Evolutionary conservation across 2,113 vertebrate species (phyloP), one percentile per base, ranked within the genome.

Genomic region (Tor tambroides): DNA sequence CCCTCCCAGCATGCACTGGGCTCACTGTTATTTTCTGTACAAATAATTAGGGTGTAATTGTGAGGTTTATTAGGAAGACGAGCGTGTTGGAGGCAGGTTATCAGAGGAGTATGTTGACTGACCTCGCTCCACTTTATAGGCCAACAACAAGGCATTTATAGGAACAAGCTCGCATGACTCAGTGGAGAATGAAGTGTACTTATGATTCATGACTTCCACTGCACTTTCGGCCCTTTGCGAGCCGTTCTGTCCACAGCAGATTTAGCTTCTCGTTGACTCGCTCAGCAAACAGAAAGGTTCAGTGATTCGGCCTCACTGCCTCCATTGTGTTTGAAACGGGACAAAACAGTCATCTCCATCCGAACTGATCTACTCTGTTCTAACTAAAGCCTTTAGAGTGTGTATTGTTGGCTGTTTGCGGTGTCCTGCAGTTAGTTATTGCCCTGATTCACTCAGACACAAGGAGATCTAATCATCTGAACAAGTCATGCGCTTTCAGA

Each of bases 41-140:
- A 90, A 91, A 87, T 81, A 83, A 90, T 90, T 87, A 87, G 80
- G 61, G 46, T 83, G 85, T 85, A 86, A 91, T 67, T 78, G 11
- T 83, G 76, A 46, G 43, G 43, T 46, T 46, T 11, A n/a, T n/a
- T n/a, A 69, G 77, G 61, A 12, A 12, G n/a, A 28, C 56, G 56
- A 9, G 26, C 12, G n/a, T 12, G 59, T 26, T 43, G 41, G 43
- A 46, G 12, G 43, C 43, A 46, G 15, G 51, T 54, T 54, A 54
- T 54, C 49, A 19, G 49, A 32, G 65, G 6, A 69, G 65, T 21
- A 12, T 38, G 51, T 80, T 35, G 78, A 3, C 30, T n/a, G n/a
- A 15, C 32, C 54, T 80, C 32, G 0, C 32, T 61, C 0, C 7
- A 38, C 32, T 72, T 80, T 43, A 41, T 26, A 1, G 17, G 32